Evolutionary conservation across 2,888 invertebrate species (phyloP).

Genomic region (Prenolepis imparis): DNA sequence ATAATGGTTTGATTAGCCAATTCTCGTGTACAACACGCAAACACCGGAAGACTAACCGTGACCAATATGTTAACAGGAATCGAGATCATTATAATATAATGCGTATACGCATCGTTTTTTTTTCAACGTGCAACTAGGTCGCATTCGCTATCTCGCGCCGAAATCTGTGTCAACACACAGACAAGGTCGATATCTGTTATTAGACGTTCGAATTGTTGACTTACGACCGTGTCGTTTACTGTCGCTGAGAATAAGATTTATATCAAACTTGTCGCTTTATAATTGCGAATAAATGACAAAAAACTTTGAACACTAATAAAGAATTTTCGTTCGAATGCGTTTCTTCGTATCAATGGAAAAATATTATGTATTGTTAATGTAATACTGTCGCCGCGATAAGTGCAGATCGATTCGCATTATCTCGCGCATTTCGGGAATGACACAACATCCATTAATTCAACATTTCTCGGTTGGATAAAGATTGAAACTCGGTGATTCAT

Average conservation of each 20-base stretch:
- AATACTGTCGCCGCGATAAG: not conserved
- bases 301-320: conserved; percentile 1
- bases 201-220: conserved; percentile 49
- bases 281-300: conserved; percentile 18
- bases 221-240: not conserved
- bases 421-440: not conserved
- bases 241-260: conserved; percentile 11
- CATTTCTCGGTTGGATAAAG: not conserved
- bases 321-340: not conserved
- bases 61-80: not conserved
- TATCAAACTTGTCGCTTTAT: not conserved
- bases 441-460: not conserved
- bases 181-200: conserved; percentile 64
- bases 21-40: not conserved
- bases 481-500: conserved; percentile 29
- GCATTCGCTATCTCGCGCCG: conserved; percentile 48
- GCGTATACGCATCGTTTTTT: not conserved
- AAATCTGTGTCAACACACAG: conserved; percentile 70
- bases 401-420: not conserved
- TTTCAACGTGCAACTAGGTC: conserved; percentile 48
- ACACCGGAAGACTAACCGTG: not conserved
- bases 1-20: not conserved
- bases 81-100: not conserved
- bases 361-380: conserved; percentile 2
- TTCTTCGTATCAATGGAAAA: not conserved